Evolutionary conservation across 2,888 invertebrate species (phyloP), one percentile per base, ranked within the genome.

Genomic region (Lasioglossum malachurum): DNA sequence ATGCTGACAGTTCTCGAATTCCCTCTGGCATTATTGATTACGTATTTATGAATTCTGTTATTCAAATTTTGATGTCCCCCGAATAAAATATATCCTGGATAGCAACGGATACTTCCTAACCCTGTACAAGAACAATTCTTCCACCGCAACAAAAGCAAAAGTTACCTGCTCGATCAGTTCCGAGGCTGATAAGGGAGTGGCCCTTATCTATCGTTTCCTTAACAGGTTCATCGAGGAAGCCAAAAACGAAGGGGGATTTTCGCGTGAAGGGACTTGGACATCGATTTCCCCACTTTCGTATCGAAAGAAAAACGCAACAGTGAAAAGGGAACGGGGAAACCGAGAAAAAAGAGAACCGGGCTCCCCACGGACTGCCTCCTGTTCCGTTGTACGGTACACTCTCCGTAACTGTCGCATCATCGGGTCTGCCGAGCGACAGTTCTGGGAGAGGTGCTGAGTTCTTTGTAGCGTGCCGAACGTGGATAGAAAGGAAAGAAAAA

Each of bases 211-310:
- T 16, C 14, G 49, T 64, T 69, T 44, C 41, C 0, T 67, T 23
- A 23, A 12, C n/a, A 16, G 35, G 23, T 23, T 53, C 53, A 84
- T 73, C 44, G n/a, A 60, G 41, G 7, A 35, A 27, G 19, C 38
- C 12, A 41, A 67, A 75, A 75, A 60, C 12, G 44, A 76, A 35
- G 23, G 31, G 31, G 38, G 38, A 67, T 67, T 81, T 46, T 27
- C 49, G 4, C 46, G 31, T 16, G n/a, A 27, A 38, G 38, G 69
- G 49, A 64, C 49, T 19, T 27, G 49, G 5, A 19, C 67, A 82
- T 84, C 76, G 82, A 77, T 84, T 84, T 82, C 49, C 57, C 78
- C 69, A 71, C 41, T 71, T 84, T 77, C 53, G 35, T 53, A 19
- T 12, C 10, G 12, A 41, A 53, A 64, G 27, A 19, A 31, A 57